A percentile compares a stretch with the other conserved stretches of the same genome.
Conservation (phyloP, 2,888 invertebrate genomes). For the Aleiodes alternator region DNA sequence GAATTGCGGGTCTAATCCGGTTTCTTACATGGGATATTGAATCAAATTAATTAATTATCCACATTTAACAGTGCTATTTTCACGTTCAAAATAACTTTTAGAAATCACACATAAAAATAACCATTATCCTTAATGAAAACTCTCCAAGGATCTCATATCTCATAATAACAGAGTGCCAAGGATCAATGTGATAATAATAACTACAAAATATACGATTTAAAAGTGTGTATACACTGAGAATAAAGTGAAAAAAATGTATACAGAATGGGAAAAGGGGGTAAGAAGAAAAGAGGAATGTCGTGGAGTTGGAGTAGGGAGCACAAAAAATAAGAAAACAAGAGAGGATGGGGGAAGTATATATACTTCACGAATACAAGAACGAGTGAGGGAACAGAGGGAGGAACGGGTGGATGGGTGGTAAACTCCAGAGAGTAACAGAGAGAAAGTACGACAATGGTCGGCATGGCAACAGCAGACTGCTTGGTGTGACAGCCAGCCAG, state of each 20-base stretch:
- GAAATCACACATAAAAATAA: neutral
- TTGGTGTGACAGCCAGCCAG: constrained; percentile 48
- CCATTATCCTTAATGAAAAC: neutral
- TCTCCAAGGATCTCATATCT: constrained; percentile 23
- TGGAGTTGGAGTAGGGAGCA: neutral
- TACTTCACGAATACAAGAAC: constrained; percentile 15
- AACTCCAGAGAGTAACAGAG: constrained; percentile 42
- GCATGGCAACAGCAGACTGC: constrained; percentile 70
- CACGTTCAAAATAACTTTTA: neutral
- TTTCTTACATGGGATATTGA: too few species aligned
- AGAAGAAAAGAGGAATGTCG: constrained; percentile 21
- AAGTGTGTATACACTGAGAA: constrained; percentile 29
- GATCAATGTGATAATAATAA: constrained; percentile 22
- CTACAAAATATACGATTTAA: constrained; percentile 36
- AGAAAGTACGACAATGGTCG: constrained; percentile 69
- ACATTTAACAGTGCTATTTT: neutral
- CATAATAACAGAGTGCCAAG: constrained; percentile 21
- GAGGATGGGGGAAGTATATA: neutral
- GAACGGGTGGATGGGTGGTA: constrained; percentile 42
- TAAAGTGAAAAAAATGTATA: constrained; percentile 35
- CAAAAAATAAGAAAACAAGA: neutral
- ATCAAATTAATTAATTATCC: too few species aligned
- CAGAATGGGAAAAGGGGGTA: constrained; percentile 14
- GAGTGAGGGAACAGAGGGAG: constrained; percentile 48
- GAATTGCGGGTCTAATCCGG: too few species aligned